A percentile compares a stretch with the other conserved stretches of the same genome.
phyloP scores from a whole-genome alignment of 2,113 vertebrate genomes.

The Macrotis lagotis region DNA sequence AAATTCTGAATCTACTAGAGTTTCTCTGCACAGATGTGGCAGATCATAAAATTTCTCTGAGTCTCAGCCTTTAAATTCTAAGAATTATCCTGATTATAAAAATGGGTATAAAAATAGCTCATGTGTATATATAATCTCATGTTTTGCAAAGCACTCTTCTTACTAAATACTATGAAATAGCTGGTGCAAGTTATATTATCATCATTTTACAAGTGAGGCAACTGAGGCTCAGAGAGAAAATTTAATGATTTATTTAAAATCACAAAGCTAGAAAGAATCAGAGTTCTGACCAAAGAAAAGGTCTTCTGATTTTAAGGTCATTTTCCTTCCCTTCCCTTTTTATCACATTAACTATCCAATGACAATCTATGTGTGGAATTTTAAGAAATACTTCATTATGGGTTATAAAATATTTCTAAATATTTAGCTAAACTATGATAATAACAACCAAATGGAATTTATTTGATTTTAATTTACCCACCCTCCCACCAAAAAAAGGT shows the following conservation, averaged over 20 bases:
- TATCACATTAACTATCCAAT: background rate
- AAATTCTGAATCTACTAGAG: background rate
- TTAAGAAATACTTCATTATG: conserved; percentile 3
- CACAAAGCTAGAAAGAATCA: background rate
- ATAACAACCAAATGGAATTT: conserved; percentile 7
- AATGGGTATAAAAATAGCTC: background rate
- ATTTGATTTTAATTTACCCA: background rate
- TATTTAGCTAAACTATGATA: background rate
- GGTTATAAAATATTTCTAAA: conserved; percentile 20
- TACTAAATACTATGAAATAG: background rate
- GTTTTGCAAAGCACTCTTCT: background rate
- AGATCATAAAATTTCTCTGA: background rate
- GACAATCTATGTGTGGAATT: conserved; percentile 4
- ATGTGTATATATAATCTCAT: background rate
- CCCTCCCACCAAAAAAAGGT: background rate
- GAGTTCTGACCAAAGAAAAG: background rate
- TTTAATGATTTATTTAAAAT: background rate
- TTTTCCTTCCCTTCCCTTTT: background rate
- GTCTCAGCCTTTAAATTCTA: background rate
- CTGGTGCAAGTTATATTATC: background rate
- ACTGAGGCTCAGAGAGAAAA: background rate
- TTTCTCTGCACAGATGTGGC: background rate
- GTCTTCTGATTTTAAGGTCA: background rate
- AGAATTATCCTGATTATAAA: background rate
- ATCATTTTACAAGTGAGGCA: background rate